Evolutionary conservation across 2,113 vertebrate genomes (phyloP).

Genomic region (Chaetodon auriga): DNA sequence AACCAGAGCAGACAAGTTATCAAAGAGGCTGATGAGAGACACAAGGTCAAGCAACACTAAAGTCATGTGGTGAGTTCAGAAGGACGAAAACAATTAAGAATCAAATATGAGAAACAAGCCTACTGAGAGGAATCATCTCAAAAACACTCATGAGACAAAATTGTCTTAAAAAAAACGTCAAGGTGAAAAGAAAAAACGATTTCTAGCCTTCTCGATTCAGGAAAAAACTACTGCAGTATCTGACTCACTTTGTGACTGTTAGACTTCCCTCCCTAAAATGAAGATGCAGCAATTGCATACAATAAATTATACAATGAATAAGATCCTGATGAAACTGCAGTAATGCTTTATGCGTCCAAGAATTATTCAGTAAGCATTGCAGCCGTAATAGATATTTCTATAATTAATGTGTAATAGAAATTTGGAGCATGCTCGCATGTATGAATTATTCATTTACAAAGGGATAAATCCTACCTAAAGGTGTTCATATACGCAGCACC

Average conservation of each 20-base stretch:
- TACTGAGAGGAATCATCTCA: not conserved
- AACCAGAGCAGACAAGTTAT: not conserved
- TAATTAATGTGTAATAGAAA: constrained; percentile 48
- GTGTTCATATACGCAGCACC: constrained; percentile 4
- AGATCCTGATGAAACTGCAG: not conserved
- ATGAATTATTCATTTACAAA: constrained; percentile 45
- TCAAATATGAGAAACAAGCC: not conserved
- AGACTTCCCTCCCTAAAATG: not conserved
- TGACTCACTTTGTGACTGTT: not conserved
- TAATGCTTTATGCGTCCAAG: not conserved
- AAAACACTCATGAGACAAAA: not conserved
- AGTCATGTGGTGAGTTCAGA: not conserved
- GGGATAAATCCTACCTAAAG: constrained; percentile 23
- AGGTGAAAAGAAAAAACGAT: not conserved
- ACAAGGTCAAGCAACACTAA: not conserved
- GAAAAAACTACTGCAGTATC: not conserved
- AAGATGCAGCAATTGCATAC: not conserved
- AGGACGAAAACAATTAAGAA: not conserved
- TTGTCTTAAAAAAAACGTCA: not conserved
- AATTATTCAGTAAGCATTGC: constrained; percentile 21
- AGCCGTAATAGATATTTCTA: constrained; percentile 45
- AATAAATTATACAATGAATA: not conserved
- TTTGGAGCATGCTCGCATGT: not conserved
- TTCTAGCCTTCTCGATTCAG: not conserved
- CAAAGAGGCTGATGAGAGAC: not conserved